Base-by-base conservation (phyloP, 2,113 vertebrate species). In the Mobula hypostoma region DNA sequence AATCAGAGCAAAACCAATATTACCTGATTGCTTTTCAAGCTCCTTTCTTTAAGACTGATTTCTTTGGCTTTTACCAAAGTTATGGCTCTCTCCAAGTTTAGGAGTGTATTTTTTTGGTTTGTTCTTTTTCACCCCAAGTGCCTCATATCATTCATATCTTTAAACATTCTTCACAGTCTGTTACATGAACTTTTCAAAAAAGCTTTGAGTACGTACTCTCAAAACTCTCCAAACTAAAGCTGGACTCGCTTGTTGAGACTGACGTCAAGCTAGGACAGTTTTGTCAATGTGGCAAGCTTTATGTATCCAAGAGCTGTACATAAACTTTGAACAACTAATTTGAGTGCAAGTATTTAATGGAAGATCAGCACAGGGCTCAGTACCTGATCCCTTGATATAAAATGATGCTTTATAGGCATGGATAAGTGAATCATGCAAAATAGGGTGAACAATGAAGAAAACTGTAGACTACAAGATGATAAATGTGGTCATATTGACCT, bases 151-250 rank as follows among this genome's bases (percentile, higher is more conserved):
- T 93, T 93, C 32, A 5, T 17, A 36, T 56, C 21, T 93, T 93
- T 93, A 48, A 93, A 93, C 32, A 93, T 74, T 27, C 36, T 72
- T 93, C 91, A 76, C 74, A 70, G 36, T 74, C 70, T 76, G 32
- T 29, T 93, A 29, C 32, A 9, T 40, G 5, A 56, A 21, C 36
- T 93, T 74, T 93, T 74, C 91, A 29, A 70, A 76, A 36, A 76
- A 29, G 7, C 12, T 5, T 74, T 72, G 36, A 74, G 17, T 76
- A 40, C 40, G 36, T 29, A 40, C 70, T 56, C 91, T 74, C 24
- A 29, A 7, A 93, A 27, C 24, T n/a, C 12, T 74, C 56, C 91
- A 56, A 93, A 74, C 32, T 68, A 56, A 27, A 93, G 91, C 48
- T 24, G 8, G 91, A 76, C 24, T 27, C 91, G 48, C 91, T 93